phyloP scores from a whole-genome alignment of 2,113 vertebrate genomes.

The Ciconia maguari region DNA sequence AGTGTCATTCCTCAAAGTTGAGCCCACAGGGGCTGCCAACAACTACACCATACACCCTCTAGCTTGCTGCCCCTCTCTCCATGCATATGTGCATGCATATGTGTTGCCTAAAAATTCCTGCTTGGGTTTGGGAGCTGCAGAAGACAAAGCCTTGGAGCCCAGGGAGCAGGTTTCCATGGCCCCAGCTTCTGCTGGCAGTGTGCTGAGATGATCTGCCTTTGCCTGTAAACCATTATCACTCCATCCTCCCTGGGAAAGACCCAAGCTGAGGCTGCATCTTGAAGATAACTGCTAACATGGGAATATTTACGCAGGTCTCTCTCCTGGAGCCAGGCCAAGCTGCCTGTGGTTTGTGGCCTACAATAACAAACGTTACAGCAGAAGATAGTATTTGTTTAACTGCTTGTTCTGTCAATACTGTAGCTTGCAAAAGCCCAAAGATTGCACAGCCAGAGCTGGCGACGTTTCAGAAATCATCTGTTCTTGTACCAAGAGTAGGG shows the following conservation, averaged over 20 bases:
- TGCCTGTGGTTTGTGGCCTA: slow-evolving; percentile 50
- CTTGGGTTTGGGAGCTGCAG: not conserved
- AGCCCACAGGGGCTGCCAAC: not conserved
- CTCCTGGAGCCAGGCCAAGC: slow-evolving; percentile 29
- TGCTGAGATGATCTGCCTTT: not conserved
- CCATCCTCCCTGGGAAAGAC: not conserved
- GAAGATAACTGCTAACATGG: not conserved
- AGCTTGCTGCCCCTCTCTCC: not conserved
- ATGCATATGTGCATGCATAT: too few relatives aligned
- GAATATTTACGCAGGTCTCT: slow-evolving; percentile 28
- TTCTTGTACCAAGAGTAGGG: not conserved
- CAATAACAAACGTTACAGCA: slow-evolving; percentile 31
- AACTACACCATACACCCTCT: not conserved
- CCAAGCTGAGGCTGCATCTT: not conserved
- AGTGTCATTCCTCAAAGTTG: not conserved
- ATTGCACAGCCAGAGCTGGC: not conserved
- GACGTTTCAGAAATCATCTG: not conserved
- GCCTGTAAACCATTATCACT: not conserved
- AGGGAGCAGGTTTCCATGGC: not conserved
- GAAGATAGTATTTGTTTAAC: slow-evolving; percentile 43
- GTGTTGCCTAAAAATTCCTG: not conserved
- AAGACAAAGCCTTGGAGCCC: not conserved
- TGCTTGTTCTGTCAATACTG: slow-evolving; percentile 34
- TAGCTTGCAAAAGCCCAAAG: slow-evolving; percentile 35
- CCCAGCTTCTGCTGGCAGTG: not conserved